phyloP scores from a whole-genome alignment of 2,888 invertebrate species.

The Cheilosia variabilis region DNA sequence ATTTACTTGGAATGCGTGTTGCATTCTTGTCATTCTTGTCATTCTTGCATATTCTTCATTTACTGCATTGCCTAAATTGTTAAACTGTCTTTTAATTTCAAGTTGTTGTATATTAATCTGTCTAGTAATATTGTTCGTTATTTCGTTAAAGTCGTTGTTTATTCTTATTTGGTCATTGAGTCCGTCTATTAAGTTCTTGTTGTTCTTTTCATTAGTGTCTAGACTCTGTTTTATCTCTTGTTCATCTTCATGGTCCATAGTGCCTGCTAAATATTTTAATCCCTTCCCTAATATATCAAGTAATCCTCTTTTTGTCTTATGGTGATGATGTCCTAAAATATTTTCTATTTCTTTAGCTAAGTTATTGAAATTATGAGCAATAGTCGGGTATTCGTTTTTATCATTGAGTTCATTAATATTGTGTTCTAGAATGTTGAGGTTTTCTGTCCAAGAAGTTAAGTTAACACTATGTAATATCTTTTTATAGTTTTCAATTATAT shows the following conservation, averaged over 20 bases:
- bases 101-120: slow-evolving; percentile 38
- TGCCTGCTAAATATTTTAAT: slow-evolving; percentile 27
- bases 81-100: slow-evolving; percentile 17
- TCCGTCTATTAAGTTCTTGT: slow-evolving; percentile 23
- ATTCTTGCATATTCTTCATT: slow-evolving; percentile 18
- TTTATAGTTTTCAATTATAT: slow-evolving; percentile 11
- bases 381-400: slow-evolving; percentile 16
- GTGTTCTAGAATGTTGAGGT: slow-evolving; percentile 11
- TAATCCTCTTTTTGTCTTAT: slow-evolving; percentile 17
- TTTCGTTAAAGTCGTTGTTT: slow-evolving; percentile 35
- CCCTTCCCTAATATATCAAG: slow-evolving; percentile 24
- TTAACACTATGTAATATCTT: slow-evolving; percentile 33
- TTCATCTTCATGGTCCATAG: slow-evolving; percentile 35
- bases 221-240: slow-evolving; percentile 23
- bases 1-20: slow-evolving; percentile 29
- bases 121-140: slow-evolving; percentile 23
- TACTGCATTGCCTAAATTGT: slow-evolving; percentile 11
- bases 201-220: slow-evolving; percentile 33
- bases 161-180: slow-evolving; percentile 28
- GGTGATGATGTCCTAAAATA: slow-evolving; percentile 10
- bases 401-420: slow-evolving; percentile 33
- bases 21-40: slow-evolving; percentile 5
- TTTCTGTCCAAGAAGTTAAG: slow-evolving; percentile 11
- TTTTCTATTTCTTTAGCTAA: slow-evolving; percentile 1
- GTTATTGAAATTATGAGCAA: slow-evolving; percentile 8